Evolutionary conservation across 2,797 vertebrate species (phyloP), one percentile per base, ranked within the genome.

Genomic region (Meda fulgida): DNA sequence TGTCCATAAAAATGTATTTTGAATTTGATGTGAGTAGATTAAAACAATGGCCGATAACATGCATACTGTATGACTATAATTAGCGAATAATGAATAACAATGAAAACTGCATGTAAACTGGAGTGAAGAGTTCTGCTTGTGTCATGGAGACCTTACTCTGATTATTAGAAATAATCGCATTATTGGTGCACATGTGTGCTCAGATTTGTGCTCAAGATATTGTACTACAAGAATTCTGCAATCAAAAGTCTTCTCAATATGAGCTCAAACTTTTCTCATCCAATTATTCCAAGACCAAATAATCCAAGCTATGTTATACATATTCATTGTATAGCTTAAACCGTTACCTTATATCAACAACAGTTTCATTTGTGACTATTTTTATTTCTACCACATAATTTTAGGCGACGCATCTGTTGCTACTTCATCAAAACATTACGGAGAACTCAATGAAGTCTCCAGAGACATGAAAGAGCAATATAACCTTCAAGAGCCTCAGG

Each of bases 401-500:
- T 16, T n/a, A 77, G 31, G 7, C 9, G 31, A 55, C 73, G 3
- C 31, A 55, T 77, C 75, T 38, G 23, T 38, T 77, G 51, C 53
- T 26, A 60, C 23, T 78, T 43, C 5, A 63, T 36, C 55, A 38
- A 78, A 78, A 58, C 34, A 78, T 26, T 40, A 78, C 11, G 26
- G 53, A 78, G 23, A 40, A 60, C 76, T 40, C 55, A 40, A 58
- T 77, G n/a, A 38, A 26, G 34, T 58, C 53, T 77, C 34, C 53
- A 26, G 36, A 19, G 75, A 40, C 75, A 11, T 40, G 38, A 78
- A 18, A 58, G 72, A 76, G 48, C 72, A 53, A 51, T 60, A 60
- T n/a, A 78, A 78, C 76, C 14, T 78, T 78, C 34, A 60, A 40
- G 51, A 60, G 53, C 53, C 75, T 40, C 75, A 10, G 21, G 75